Conservation (phyloP, 2,797 vertebrate genomes). For the Loris lydekkerianus region DNA sequence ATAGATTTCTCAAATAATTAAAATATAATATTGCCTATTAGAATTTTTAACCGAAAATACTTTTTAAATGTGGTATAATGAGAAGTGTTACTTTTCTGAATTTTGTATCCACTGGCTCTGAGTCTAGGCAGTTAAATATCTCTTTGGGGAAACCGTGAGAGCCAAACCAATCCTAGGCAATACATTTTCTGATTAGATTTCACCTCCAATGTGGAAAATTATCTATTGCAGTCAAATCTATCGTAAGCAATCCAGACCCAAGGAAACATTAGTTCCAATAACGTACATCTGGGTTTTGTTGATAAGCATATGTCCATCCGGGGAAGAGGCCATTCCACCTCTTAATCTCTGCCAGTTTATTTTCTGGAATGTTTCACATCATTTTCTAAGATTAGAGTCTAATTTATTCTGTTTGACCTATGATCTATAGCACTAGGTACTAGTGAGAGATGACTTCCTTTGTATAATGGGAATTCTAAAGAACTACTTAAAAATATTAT, state of each 20-base stretch:
- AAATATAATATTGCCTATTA: neutral
- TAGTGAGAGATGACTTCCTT: neutral
- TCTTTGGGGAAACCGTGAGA: neutral
- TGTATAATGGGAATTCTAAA: neutral
- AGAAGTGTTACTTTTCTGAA: neutral
- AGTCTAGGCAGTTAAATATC: neutral
- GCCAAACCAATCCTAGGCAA: neutral
- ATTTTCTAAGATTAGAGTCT: slow-evolving; percentile 21
- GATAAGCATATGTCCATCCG: neutral
- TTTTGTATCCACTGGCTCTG: neutral
- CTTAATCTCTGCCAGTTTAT: neutral
- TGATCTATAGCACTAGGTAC: neutral
- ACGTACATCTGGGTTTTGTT: neutral
- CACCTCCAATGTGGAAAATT: neutral
- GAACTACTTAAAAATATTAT: neutral
- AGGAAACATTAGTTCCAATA: neutral
- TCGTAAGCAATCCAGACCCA: neutral
- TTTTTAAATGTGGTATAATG: neutral
- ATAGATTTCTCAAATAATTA: slow-evolving; percentile 1
- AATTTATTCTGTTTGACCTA: neutral
- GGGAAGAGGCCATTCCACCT: neutral
- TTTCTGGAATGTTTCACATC: neutral
- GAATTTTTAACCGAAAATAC: neutral
- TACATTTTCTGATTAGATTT: neutral
- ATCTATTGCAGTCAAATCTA: neutral